A percentile compares a stretch with the other conserved stretches of the same genome.
Evolutionary conservation across 2,888 invertebrate species (phyloP).

Genomic region (Drosophila mimetica): DNA sequence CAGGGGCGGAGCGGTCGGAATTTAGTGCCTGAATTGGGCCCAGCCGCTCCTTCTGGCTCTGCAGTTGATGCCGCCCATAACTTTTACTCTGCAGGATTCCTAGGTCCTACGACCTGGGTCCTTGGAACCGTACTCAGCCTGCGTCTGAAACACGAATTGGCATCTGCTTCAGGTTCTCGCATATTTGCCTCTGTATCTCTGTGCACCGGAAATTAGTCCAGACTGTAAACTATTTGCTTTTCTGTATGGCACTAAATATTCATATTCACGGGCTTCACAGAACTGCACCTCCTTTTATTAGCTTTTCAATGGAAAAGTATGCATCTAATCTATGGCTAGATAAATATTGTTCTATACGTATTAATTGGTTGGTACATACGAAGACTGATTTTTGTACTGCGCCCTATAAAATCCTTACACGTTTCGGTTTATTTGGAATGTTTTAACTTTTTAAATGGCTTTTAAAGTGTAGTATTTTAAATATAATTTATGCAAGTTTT

Average conservation of each 20-base stretch:
- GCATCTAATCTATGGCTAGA: neutral
- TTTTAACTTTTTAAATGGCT: too few relatives aligned
- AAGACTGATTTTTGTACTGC: too few relatives aligned
- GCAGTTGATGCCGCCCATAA: conserved; percentile 37
- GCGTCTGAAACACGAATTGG: conserved; percentile 21
- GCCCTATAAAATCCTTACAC: neutral
- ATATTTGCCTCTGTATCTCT: neutral
- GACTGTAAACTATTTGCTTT: conserved; percentile 23
- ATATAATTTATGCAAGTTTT: too few relatives aligned
- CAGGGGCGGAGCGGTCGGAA: conserved; percentile 24
- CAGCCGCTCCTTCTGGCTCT: conserved; percentile 50
- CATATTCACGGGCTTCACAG: neutral
- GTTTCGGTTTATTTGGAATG: neutral
- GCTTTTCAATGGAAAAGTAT: neutral
- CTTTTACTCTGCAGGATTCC: conserved; percentile 28
- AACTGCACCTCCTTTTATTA: neutral
- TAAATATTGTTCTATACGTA: neutral
- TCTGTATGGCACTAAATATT: neutral
- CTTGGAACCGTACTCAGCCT: conserved; percentile 11
- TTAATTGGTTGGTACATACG: neutral
- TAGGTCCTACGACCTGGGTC: conserved; percentile 17
- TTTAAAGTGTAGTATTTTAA: too few relatives aligned
- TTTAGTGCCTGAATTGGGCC: conserved; percentile 29
- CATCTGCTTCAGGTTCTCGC: conserved; percentile 21
- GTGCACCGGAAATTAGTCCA: conserved; percentile 34